A percentile compares a stretch with the other conserved stretches of the same genome.
These are phyloP conservation scores for Scomber scombrus DNA, from an alignment of 2,113 vertebrate species.

Conservation along the genomic window DNA sequence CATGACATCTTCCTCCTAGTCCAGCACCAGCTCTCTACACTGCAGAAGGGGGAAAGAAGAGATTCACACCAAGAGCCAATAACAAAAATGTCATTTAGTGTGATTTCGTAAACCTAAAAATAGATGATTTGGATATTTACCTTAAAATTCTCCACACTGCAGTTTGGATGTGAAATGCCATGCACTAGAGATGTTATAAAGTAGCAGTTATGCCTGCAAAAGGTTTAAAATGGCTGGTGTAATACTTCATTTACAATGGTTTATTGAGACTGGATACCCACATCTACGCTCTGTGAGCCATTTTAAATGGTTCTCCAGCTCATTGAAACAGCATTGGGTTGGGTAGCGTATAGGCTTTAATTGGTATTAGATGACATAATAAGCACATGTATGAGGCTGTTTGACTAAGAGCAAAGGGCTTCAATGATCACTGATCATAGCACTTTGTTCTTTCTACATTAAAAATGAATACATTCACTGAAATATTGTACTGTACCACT, in stretches of 20 bases:
- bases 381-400: slow-evolving; percentile 43
- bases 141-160: slow-evolving; percentile 60
- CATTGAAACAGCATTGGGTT: slow-evolving; percentile 40
- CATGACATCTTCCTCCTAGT: slow-evolving; percentile 82
- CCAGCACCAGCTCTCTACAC: slow-evolving; percentile 66
- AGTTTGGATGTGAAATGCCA: slow-evolving; percentile 31
- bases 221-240: slow-evolving; percentile 56
- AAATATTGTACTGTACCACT: slow-evolving; percentile 34
- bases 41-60: slow-evolving; percentile 50
- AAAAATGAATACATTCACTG: slow-evolving; percentile 50
- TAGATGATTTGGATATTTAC: slow-evolving; percentile 72
- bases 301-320: slow-evolving; percentile 50
- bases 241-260: slow-evolving; percentile 56
- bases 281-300: slow-evolving; percentile 40
- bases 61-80: slow-evolving; percentile 67
- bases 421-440: slow-evolving; percentile 52
- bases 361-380: slow-evolving; percentile 69
- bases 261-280: slow-evolving; percentile 45
- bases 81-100: slow-evolving; percentile 72
- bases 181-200: slow-evolving; percentile 63
- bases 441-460: slow-evolving; percentile 52
- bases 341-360: slow-evolving; percentile 54
- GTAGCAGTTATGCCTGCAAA: slow-evolving; percentile 52
- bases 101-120: slow-evolving; percentile 69
- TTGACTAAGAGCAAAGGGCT: slow-evolving; percentile 57